phyloP scores from a whole-genome alignment of 1,140 invertebrate genomes.

The Parasteatoda tepidariorum region DNA sequence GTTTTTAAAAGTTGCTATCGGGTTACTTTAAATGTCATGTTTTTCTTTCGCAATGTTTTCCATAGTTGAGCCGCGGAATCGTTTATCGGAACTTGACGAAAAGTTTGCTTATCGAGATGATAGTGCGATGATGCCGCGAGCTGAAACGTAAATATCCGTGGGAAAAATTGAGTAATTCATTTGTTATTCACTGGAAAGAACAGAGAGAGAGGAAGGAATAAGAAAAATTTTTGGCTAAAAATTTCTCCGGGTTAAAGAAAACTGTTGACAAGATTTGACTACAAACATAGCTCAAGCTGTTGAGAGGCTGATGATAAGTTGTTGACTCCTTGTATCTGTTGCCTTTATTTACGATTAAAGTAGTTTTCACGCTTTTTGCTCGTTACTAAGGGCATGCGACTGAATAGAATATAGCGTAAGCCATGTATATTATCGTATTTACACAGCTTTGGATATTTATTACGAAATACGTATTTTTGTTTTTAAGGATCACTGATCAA shows the following conservation, averaged over 20 bases:
- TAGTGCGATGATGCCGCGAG: not conserved
- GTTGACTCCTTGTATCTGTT: not conserved
- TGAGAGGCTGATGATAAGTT: not conserved
- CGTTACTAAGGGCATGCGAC: not conserved
- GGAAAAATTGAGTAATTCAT: not conserved
- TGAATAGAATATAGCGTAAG: not conserved
- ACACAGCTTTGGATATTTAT: too few species aligned
- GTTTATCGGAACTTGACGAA: not conserved
- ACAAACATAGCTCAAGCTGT: not conserved
- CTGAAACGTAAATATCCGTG: not conserved
- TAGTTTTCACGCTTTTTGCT: not conserved
- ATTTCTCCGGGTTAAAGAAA: not conserved
- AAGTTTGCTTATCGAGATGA: not conserved
- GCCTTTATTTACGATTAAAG: not conserved
- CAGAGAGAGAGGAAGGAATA: not conserved
- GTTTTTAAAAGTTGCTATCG: too few species aligned
- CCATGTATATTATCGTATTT: not conserved
- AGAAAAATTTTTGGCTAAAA: not conserved
- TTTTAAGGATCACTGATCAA: not conserved
- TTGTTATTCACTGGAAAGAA: not conserved
- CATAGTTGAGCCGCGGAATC: not conserved
- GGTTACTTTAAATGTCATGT: too few species aligned
- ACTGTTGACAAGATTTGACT: not conserved
- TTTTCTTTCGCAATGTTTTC: not conserved
- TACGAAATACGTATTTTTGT: too few species aligned